Base-by-base conservation (phyloP, 2,888 invertebrate species). In the Carcina quercana region DNA sequence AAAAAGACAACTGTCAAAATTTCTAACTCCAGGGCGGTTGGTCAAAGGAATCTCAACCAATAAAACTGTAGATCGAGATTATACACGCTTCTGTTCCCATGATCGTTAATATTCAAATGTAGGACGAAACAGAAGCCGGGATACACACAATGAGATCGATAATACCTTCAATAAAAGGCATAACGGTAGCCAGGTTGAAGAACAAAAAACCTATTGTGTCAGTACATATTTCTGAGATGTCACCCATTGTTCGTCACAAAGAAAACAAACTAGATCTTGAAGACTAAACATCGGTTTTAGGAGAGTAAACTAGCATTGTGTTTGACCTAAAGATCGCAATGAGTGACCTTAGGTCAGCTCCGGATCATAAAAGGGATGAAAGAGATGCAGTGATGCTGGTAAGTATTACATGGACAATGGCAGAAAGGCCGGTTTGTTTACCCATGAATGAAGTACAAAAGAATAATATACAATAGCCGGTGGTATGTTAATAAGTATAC, bases 371-470 rank as follows among this genome's bases (percentile, higher is more conserved):
- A 67, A 63, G 54, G 72, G 11, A 17, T 5, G 7, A 17, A 7
- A 70, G 62, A 54, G 61, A 75, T 74, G 69, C 82, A 82, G 74
- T 67, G 75, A 78, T 65, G 68, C 69, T 72, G 78, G 75, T 79
- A 80, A 80, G 80, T 79, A 82, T 75, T 66, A 65, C 68, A 46
- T 47, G 48, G 59, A 83, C 82, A 82, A 82, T 73, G 53, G 62
- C 49, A 82, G 72, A 83, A 82, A 75, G 70, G 55, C 50, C 50
- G 70, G 72, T 79, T 72, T 83, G 83, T 83, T 83, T 83, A 82
- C 80, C 74, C 78, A 83, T 83, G 83, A 83, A 83, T 76, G 76
- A 66, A 67, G 65, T 61, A 68, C 52, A 58, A 72, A 69, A 70
- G 53, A 58, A 72, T 70, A 70, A 70, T 64, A 27, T 58, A 80